Evolutionary conservation across 2,113 vertebrate species (phyloP).

Genomic region (Suncus etruscus): DNA sequence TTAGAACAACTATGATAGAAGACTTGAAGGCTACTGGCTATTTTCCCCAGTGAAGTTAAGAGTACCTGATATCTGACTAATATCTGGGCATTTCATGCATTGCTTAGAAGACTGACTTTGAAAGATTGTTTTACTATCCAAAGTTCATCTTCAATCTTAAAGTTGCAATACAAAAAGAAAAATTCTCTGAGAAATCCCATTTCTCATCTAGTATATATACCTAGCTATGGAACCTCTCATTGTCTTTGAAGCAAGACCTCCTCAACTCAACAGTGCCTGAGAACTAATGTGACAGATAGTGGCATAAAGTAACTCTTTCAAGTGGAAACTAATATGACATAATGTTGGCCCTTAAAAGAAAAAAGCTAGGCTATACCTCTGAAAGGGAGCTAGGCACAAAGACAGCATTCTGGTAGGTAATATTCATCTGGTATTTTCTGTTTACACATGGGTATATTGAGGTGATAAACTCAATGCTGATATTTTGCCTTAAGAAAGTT

Average conservation of each 20-base stretch:
- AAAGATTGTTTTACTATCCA: constrained; percentile 59
- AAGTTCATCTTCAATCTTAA: constrained; percentile 64
- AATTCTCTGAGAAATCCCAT: background rate
- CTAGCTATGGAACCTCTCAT: constrained; percentile 67
- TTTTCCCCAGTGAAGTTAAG: background rate
- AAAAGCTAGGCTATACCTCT: constrained; percentile 5
- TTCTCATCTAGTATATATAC: constrained; percentile 13
- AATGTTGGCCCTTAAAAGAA: constrained; percentile 67
- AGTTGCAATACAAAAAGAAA: background rate
- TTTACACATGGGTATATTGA: background rate
- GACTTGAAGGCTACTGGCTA: rapidly evolving
- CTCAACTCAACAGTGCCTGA: constrained; percentile 67
- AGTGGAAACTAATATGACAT: constrained; percentile 74
- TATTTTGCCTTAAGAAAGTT: constrained; percentile 81
- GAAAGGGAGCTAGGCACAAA: constrained; percentile 81
- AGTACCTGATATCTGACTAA: constrained; percentile 13
- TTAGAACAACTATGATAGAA: rapidly evolving
- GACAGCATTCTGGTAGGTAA: constrained; percentile 52
- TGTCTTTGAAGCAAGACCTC: constrained; percentile 81
- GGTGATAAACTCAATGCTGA: background rate
- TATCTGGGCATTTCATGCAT: background rate
- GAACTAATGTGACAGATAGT: constrained; percentile 60
- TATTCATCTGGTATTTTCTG: constrained; percentile 44
- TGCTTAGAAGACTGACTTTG: constrained; percentile 33
- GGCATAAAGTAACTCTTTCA: constrained; percentile 78